Evolutionary conservation across 2,797 vertebrate species (phyloP), one percentile per base, ranked within the genome.

Genomic region (Gadopsis bispinosus): DNA sequence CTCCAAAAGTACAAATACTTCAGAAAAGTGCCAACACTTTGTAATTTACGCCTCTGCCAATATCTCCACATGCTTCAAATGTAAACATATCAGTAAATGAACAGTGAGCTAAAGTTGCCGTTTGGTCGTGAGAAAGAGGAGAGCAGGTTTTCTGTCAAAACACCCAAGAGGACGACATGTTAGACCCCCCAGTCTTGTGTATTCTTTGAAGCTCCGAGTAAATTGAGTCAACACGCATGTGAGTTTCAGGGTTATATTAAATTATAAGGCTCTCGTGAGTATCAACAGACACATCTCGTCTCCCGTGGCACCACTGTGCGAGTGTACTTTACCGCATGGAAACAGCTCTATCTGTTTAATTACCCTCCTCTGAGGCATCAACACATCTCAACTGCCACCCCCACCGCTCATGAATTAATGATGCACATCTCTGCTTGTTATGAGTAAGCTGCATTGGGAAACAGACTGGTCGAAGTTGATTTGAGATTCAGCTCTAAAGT

Each of bases 341-440:
- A 93, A 92, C 87, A 87, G 82, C 87, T 90, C 85, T 89, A 92
- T 93, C 92, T 84, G 92, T 94, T 95, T 94, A 95, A 95, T 94
- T 93, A 94, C 91, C 87, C 84, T 91, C 88, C 92, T 94, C 90
- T 83, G 91, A 94, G 92, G 91, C 89, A 72, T 88, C 87, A 84
- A 77, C 86, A 80, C 84, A 86, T 91, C 89, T 90, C 87, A 83
- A 63, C 84, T 87, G 86, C 92, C 88, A 86, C 85, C 88, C 83
- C 85, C 89, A 88, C 80, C 83, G 66, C 87, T 92, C 91, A 92
- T 94, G 91, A 95, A 95, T 95, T 94, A 94, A 94, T 93, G 92
- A 94, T 92, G 86, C 74, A 74, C 83, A 91, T 90, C 87, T 91
- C 90, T 88, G 69, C 85, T 87, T 89, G 80, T 92, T 94, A 92